phyloP scores from a whole-genome alignment of 2,888 invertebrate species.

The Anorthoa munda region DNA sequence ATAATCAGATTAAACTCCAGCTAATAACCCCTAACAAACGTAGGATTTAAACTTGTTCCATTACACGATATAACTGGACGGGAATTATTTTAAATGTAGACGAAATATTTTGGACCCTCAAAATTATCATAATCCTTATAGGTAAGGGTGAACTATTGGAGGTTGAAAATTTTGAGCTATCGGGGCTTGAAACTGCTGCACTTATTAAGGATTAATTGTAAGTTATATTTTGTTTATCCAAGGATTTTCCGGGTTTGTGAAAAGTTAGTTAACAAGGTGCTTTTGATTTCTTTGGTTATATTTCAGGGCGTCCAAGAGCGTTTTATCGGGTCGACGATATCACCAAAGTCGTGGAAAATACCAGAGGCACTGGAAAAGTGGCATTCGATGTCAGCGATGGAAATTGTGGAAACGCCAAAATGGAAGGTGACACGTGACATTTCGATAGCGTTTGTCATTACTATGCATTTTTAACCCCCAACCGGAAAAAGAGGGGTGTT shows the following conservation, averaged over 20 bases:
- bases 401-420: too few relatives aligned
- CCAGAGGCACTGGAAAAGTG: too few relatives aligned
- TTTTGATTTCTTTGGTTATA: neutral
- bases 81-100: constrained; percentile 86
- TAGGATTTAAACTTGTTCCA: constrained; percentile 80
- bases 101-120: constrained; percentile 82
- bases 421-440: too few relatives aligned
- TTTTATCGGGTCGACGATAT: too few relatives aligned
- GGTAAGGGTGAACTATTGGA: constrained; percentile 44
- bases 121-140: constrained; percentile 85
- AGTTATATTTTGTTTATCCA: constrained; percentile 3
- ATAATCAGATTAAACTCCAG: constrained; percentile 61
- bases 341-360: too few relatives aligned
- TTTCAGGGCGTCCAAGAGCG: neutral
- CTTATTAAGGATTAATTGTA: constrained; percentile 26
- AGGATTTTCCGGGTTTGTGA: neutral
- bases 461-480: too few relatives aligned
- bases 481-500: too few relatives aligned
- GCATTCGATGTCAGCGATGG: too few relatives aligned
- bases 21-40: constrained; percentile 69
- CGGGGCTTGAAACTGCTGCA: neutral
- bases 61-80: constrained; percentile 77
- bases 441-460: too few relatives aligned
- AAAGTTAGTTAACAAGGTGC: neutral
- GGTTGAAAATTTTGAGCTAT: constrained; percentile 36